Base-by-base conservation (phyloP, 2,888 invertebrate genomes). In the Ennomos quercinarius region DNA sequence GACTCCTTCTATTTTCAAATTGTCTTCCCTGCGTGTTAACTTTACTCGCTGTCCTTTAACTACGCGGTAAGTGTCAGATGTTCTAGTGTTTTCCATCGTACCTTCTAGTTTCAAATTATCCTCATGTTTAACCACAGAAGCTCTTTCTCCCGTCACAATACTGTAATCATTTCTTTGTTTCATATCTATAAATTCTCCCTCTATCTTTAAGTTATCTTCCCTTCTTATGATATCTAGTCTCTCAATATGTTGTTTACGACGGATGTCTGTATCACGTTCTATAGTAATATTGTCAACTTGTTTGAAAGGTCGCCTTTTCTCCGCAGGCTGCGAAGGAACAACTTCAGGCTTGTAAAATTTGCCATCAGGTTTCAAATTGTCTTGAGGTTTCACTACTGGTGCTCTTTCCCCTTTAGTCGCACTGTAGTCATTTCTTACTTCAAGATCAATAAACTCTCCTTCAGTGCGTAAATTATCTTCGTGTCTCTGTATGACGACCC, bases 31-130 rank as follows among this genome's bases (percentile, higher is more conserved):
- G 11, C 87, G 91, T 9, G 87, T 88, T 57, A 93, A 81, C 77
- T 94, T 91, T 0, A 93, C 93, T 66, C 93, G 86, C 79, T 94
- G 94, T 3, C 93, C 94, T 72, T 87, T 93, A 1, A 93, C 93
- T 10, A 93, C 77, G 41, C 92, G 88, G 64, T 93, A 94, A 9
- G 94, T 94, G 67, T 94, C 93, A 11, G 93, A 93, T 2, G 93
- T 87, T 57, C 93, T 84, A 9, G 77, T 77, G 64, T 93, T 94
- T 65, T 91, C 93, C 82, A 95, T 94, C 72, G 88, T 92, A 8
- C 95, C 95, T 78, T 95, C 95, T 83, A 94, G 89, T 75, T 89
- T 93, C 10, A 96, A 82, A 79, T 95, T 95, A 72, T 96, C 95
- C 66, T 93, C 91, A 35, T 95, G 95, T 72, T 85, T 92, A 0